phyloP scores from a whole-genome alignment of 2,888 invertebrate genomes.

The Oeneis ivallda region DNA sequence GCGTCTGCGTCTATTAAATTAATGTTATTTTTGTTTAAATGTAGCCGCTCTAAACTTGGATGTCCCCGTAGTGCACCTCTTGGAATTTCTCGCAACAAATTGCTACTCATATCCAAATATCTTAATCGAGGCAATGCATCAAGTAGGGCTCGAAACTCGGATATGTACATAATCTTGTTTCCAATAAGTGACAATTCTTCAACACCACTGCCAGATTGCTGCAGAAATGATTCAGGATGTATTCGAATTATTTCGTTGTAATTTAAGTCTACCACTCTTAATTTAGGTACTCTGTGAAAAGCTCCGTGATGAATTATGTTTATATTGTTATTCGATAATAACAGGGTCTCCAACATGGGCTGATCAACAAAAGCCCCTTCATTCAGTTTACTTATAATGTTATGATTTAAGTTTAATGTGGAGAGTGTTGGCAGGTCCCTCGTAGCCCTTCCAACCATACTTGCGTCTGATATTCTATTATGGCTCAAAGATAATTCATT shows the following conservation, averaged over 20 bases:
- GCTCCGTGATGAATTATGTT: constrained; percentile 89
- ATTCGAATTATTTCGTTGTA: constrained; percentile 88
- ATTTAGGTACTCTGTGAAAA: constrained; percentile 88
- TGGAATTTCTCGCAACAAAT: constrained; percentile 88
- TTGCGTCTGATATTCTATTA: constrained; percentile 89
- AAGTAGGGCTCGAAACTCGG: constrained; percentile 87
- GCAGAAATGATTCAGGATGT: constrained; percentile 91
- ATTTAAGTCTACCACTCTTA: constrained; percentile 88
- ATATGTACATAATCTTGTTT: constrained; percentile 88
- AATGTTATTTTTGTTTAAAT: constrained; percentile 90
- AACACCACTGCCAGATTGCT: constrained; percentile 86
- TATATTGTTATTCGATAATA: constrained; percentile 87
- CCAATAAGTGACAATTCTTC: constrained; percentile 89
- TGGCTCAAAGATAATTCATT: constrained; percentile 86
- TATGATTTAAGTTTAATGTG: constrained; percentile 86
- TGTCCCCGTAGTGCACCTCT: constrained; percentile 90
- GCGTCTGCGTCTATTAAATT: constrained; percentile 89
- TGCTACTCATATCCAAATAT: constrained; percentile 90
- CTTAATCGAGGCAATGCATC: constrained; percentile 89
- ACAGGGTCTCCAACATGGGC: constrained; percentile 85
- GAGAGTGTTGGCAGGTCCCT: constrained; percentile 88
- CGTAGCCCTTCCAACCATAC: constrained; percentile 89
- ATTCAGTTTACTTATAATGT: constrained; percentile 85
- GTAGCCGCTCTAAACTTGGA: constrained; percentile 88
- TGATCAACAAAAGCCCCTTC: constrained; percentile 92